Conservation (phyloP, 2,888 invertebrate species). For the Pedicia rivosa region DNA sequence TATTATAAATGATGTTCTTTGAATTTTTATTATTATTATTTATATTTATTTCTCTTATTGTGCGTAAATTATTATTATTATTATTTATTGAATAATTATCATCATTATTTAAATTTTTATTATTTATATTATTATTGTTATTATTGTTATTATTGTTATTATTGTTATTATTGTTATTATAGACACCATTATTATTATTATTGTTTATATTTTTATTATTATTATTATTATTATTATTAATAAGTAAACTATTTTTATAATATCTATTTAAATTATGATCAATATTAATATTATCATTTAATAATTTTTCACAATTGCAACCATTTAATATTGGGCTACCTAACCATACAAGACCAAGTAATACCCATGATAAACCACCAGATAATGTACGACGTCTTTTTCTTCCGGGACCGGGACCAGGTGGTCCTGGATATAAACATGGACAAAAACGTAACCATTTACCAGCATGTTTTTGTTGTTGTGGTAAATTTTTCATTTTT, state of each 20-base stretch:
- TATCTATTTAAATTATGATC: not conserved
- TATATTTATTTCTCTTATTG: not conserved
- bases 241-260: not conserved
- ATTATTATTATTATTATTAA: not conserved
- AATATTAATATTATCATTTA: not conserved
- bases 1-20: conserved; percentile 2
- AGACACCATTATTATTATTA: not conserved
- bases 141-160: not conserved
- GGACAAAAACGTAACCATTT: too few relatives aligned
- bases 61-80: not conserved
- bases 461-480: not conserved
- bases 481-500: conserved; percentile 1
- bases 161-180: conserved; percentile 1
- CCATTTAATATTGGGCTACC: conserved; percentile 23
- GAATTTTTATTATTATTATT: conserved; percentile 3
- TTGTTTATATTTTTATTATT: not conserved
- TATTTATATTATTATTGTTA: not conserved
- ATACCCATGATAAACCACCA: conserved; percentile 22
- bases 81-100: conserved; percentile 1
- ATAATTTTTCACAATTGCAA: too few relatives aligned
- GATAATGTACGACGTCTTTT: conserved; percentile 9
- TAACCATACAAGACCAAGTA: conserved; percentile 26
- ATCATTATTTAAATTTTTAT: not conserved
- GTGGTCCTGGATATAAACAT: conserved; percentile 10
- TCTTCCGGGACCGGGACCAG: conserved; percentile 10